Evolutionary conservation across 1,140 invertebrate species (phyloP).

Genomic region (Steinernema feltiae): DNA sequence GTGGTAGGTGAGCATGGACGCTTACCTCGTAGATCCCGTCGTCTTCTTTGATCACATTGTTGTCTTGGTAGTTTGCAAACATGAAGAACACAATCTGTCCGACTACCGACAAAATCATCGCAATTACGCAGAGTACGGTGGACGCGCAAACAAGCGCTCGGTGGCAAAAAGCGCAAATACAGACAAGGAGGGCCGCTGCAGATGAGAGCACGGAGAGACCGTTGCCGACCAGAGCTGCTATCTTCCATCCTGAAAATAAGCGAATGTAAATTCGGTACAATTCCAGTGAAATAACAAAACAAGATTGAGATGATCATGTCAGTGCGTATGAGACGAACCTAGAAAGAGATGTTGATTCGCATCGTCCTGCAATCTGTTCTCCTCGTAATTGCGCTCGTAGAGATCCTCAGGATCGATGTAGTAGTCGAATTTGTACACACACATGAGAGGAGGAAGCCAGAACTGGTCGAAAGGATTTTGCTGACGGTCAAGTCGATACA

Average conservation of each 20-base stretch:
- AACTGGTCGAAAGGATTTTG: conserved; percentile 55
- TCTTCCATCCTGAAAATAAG: conserved; percentile 53
- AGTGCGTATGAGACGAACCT: conserved; percentile 35
- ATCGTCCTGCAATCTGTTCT: conserved; percentile 53
- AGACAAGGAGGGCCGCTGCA: conserved; percentile 37
- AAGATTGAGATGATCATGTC: too few species aligned
- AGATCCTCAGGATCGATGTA: conserved; percentile 57
- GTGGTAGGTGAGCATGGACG: conserved; percentile 30
- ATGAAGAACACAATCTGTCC: conserved; percentile 48
- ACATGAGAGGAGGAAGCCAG: conserved; percentile 47
- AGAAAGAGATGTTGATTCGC: conserved; percentile 57
- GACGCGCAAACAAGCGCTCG: conserved; percentile 49
- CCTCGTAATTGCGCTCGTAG: conserved; percentile 57
- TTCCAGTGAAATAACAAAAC: too few species aligned
- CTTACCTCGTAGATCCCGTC: conserved; percentile 52
- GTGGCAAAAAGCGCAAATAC: conserved; percentile 55
- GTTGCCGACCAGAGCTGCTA: conserved; percentile 48
- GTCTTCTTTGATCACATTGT: conserved; percentile 55
- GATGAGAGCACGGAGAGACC: conserved; percentile 42
- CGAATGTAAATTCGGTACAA: neutral
- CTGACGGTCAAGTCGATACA: conserved; percentile 50
- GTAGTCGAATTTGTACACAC: conserved; percentile 57
- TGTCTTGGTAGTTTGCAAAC: conserved; percentile 54
- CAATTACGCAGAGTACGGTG: conserved; percentile 44
- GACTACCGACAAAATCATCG: conserved; percentile 36